Percentiles rank a stretch among this genome's conserved stretches.
These are phyloP conservation scores for Chaetops frenatus DNA, from an alignment of 2,113 vertebrate genomes.

Conservation along the genomic window DNA sequence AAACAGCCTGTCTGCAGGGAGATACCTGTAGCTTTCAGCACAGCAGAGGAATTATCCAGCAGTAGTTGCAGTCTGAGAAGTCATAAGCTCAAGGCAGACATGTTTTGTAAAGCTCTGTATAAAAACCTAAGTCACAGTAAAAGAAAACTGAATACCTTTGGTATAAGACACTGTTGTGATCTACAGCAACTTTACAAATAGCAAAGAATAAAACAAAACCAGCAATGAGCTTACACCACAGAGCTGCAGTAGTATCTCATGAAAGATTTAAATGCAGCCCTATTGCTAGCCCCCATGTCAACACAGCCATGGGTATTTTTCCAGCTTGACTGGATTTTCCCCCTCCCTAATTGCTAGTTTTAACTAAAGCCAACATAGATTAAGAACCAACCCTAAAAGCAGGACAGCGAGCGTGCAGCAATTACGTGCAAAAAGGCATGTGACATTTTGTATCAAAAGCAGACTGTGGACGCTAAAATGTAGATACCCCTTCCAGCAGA, in stretches of 20 bases:
- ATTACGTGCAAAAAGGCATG: neutral
- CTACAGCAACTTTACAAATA: neutral
- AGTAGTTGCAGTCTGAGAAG: neutral
- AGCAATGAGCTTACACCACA: neutral
- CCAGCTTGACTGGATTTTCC: slow-evolving; percentile 24
- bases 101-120: neutral
- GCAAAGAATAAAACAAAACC: neutral
- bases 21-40: slow-evolving; percentile 1
- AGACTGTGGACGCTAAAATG: neutral
- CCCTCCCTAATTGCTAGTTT: slow-evolving; percentile 9
- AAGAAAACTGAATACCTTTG: neutral
- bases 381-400: neutral
- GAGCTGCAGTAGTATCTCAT: neutral
- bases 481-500: neutral
- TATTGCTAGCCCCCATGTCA: neutral
- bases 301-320: neutral
- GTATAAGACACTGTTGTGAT: rapidly evolving
- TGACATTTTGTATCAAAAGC: neutral
- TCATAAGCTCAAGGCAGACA: neutral
- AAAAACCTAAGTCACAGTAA: neutral
- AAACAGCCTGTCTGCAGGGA: neutral
- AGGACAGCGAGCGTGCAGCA: neutral
- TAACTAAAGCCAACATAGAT: neutral
- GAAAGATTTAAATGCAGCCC: neutral
- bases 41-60: neutral